A percentile compares a stretch with the other conserved stretches of the same genome.
These are phyloP conservation scores for Euplagia quadripunctaria DNA, from an alignment of 2,888 invertebrate genomes.

Conservation along the genomic window DNA sequence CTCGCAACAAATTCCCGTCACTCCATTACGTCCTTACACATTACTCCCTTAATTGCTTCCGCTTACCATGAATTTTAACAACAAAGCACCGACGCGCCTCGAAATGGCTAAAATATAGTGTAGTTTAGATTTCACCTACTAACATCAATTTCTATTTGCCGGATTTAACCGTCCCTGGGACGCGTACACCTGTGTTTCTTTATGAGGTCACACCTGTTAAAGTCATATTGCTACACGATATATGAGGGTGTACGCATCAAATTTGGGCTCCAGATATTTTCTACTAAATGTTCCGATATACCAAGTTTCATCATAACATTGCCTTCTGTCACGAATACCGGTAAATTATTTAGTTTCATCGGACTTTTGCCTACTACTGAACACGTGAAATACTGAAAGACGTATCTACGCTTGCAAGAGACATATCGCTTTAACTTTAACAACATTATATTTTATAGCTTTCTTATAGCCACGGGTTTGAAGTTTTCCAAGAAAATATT, in stretches of 20 bases:
- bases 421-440: slow-evolving; percentile 36
- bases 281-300: slow-evolving; percentile 36
- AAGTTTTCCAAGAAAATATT: slow-evolving; percentile 52
- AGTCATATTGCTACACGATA: slow-evolving; percentile 52
- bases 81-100: slow-evolving; percentile 76
- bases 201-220: slow-evolving; percentile 72
- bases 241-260: slow-evolving; percentile 52
- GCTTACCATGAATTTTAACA: slow-evolving; percentile 83
- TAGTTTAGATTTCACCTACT: slow-evolving; percentile 77
- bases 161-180: slow-evolving; percentile 74
- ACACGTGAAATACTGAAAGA: slow-evolving; percentile 19
- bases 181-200: slow-evolving; percentile 77
- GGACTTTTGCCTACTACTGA: slow-evolving; percentile 16
- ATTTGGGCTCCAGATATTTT: slow-evolving; percentile 42
- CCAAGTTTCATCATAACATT: slow-evolving; percentile 39
- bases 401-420: slow-evolving; percentile 20
- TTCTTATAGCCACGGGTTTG: slow-evolving; percentile 34
- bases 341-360: slow-evolving; percentile 44
- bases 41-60: slow-evolving; percentile 83
- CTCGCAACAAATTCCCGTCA: slow-evolving; percentile 80
- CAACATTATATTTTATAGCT: slow-evolving; percentile 36
- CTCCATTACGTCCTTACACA: slow-evolving; percentile 82
- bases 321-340: slow-evolving; percentile 44
- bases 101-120: slow-evolving; percentile 79
- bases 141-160: slow-evolving; percentile 82